These are phyloP conservation scores for Mionectes olivaceus DNA, from an alignment of 2,797 vertebrate species.

Conservation along the genomic window DNA sequence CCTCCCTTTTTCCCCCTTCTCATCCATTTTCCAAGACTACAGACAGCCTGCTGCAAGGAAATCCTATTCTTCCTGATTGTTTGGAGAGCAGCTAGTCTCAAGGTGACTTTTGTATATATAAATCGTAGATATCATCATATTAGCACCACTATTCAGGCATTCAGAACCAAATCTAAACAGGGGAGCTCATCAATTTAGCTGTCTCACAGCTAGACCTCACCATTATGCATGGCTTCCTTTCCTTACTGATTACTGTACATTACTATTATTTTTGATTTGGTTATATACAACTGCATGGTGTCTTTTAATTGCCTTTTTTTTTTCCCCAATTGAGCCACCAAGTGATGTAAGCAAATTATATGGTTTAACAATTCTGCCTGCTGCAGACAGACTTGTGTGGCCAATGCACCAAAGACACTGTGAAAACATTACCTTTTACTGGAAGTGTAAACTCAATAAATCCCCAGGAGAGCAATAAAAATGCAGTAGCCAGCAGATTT, in stretches of 20 bases:
- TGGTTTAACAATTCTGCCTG: slow-evolving; percentile 45
- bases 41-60: neutral
- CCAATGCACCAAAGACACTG: slow-evolving; percentile 52
- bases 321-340: neutral
- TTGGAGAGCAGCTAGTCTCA: slow-evolving; percentile 16
- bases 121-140: neutral
- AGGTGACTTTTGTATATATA: slow-evolving; percentile 47
- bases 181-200: slow-evolving; percentile 36
- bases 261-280: slow-evolving; percentile 36
- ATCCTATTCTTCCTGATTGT: neutral
- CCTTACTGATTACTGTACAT: slow-evolving; percentile 27
- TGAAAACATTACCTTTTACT: slow-evolving; percentile 73
- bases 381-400: slow-evolving; percentile 62
- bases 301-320: slow-evolving; percentile 62
- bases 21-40: neutral
- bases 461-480: slow-evolving; percentile 78
- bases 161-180: slow-evolving; percentile 6
- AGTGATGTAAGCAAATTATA: slow-evolving; percentile 60
- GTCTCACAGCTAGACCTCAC: neutral
- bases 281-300: slow-evolving; percentile 25
- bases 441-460: slow-evolving; percentile 74
- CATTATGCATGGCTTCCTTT: slow-evolving; percentile 15
- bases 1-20: neutral
- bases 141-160: slow-evolving; percentile 16
- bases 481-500: slow-evolving; percentile 72